Base-by-base conservation (phyloP, 2,797 vertebrate species). In the Holocentrus rufus region DNA sequence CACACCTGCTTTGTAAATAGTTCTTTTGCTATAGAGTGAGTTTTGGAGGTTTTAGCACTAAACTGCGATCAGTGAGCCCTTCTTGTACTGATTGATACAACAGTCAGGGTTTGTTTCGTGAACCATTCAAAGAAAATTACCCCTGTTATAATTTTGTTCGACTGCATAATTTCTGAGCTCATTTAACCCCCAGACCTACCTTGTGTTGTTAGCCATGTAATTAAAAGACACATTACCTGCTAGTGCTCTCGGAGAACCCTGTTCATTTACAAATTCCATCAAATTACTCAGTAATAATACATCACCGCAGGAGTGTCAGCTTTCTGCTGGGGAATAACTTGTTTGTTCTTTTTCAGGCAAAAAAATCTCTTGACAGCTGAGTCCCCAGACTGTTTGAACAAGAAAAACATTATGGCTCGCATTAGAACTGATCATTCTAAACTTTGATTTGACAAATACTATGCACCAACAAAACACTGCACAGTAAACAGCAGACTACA, bases 271-370 rank as follows among this genome's bases (percentile, higher is more conserved):
- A 47, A 17, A 47, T 17, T 47, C 46, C 4, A 17, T 56, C 52
- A 63, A 30, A 42, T 10, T 25, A 30, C 42, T 57, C 18, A 52
- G 62, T 18, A 42, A 39, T 23, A 17, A 60, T 22, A n/a, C 22
- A 15, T 62, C 69, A 57, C 56, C 58, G 56, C n/a, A 31, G 68
- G 30, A 22, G 6, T 22, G 57, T 58, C 65, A 30, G 47, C 60
- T 31, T 15, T 47, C 61, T 60, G 46, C 15, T 20, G 54, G 46
- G 54, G 20, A 65, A 36, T 14, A 23, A 15, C 34, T 31, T 42
- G 50, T 57, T 63, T 47, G 25, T 60, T 74, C 20, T 52, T 6
- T 70, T 53, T 65, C 53, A 58, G 23, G 57, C 30, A n/a, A 47
- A 63, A n/a, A 47, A 63, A 49, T 42, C 34, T 36, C 9, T 36